A percentile compares a stretch with the other conserved stretches of the same genome.
These are phyloP conservation scores for Merops nubicus DNA, from an alignment of 2,113 vertebrate species.

Conservation along the genomic window DNA sequence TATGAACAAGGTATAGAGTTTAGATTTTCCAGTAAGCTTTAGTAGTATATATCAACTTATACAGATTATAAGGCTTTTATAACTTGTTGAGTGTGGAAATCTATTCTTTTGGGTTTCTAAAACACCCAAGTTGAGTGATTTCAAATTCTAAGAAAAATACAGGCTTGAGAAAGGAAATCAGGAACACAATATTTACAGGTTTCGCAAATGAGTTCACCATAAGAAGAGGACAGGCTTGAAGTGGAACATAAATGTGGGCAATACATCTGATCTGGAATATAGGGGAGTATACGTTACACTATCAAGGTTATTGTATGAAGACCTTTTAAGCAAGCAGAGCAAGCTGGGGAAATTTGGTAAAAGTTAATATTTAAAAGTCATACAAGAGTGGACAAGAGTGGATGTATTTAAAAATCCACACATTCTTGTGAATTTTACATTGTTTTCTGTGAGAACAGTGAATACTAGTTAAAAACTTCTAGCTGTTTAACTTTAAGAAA, in stretches of 20 bases:
- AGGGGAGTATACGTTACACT: fast-evolving
- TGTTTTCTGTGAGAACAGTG: background rate
- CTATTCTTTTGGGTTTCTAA: background rate
- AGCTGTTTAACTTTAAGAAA: background rate
- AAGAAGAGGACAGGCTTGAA: background rate
- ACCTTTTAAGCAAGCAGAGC: background rate
- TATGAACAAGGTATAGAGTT: background rate
- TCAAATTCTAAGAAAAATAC: background rate
- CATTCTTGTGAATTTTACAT: background rate
- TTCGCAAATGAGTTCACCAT: background rate
- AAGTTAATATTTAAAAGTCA: background rate
- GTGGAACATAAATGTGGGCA: background rate
- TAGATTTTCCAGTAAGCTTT: background rate
- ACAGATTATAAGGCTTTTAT: background rate
- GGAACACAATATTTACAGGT: background rate
- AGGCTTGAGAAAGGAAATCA: background rate
- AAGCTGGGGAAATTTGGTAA: background rate
- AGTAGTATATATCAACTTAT: background rate
- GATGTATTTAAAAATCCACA: background rate
- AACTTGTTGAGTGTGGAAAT: background rate
- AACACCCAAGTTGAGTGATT: background rate
- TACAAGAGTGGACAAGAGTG: background rate
- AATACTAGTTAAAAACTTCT: background rate
- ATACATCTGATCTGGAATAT: too few relatives aligned
- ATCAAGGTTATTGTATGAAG: background rate